phyloP scores from a whole-genome alignment of 2,888 invertebrate species.

The Dione vanillae region DNA sequence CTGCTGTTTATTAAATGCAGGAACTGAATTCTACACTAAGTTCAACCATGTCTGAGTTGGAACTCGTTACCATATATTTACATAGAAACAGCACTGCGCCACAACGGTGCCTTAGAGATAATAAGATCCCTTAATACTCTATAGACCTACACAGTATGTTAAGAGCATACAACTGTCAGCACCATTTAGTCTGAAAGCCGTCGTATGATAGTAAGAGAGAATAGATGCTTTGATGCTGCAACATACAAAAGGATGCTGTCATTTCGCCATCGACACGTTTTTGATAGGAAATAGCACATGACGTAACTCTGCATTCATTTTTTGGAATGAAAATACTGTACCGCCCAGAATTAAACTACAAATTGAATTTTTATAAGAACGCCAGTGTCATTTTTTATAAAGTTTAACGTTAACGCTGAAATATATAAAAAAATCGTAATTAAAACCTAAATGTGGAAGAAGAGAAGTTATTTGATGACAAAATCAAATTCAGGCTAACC shows the following conservation, averaged over 20 bases:
- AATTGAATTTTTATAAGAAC: neutral
- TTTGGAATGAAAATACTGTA: slow-evolving; percentile 10
- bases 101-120: neutral
- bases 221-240: slow-evolving; percentile 37
- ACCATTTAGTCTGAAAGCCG: slow-evolving; percentile 39
- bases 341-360: neutral
- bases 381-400: neutral
- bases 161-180: slow-evolving; percentile 23
- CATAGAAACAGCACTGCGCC: neutral
- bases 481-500: neutral
- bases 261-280: slow-evolving; percentile 37
- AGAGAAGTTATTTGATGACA: neutral
- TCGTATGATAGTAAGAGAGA: slow-evolving; percentile 41
- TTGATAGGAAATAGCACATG: slow-evolving; percentile 30
- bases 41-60: neutral
- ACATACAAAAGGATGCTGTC: slow-evolving; percentile 36
- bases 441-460: neutral
- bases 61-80: neutral
- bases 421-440: neutral
- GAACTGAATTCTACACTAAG: neutral
- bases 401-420: slow-evolving; percentile 4
- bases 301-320: slow-evolving; percentile 12
- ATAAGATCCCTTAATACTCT: neutral
- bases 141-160: slow-evolving; percentile 5
- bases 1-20: too few species aligned